Percentiles rank a stretch among this genome's conserved stretches.
These are phyloP conservation scores for Arvicanthis niloticus DNA, from an alignment of 2,113 vertebrate species.

Conservation along the genomic window DNA sequence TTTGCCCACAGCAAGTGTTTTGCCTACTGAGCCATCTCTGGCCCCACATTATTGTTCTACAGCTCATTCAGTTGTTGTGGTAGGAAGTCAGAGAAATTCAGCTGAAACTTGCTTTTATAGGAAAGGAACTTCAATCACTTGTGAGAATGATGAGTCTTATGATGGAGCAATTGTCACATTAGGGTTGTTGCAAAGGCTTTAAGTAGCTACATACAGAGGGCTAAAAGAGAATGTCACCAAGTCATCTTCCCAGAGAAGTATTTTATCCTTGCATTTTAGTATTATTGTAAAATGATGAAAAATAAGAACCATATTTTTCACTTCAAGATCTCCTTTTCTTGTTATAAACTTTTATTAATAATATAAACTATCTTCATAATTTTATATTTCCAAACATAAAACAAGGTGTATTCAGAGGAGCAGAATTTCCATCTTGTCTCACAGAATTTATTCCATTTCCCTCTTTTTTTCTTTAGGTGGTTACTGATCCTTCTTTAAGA, in stretches of 20 bases:
- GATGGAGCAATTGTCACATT: background rate
- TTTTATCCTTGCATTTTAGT: background rate
- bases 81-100: background rate
- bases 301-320: background rate
- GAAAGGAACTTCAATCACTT: background rate
- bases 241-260: background rate
- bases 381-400: slow-evolving; percentile 22
- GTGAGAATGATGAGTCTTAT: background rate
- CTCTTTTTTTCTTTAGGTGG: background rate
- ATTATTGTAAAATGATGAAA: background rate
- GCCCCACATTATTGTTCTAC: background rate
- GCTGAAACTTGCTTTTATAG: background rate
- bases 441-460: background rate
- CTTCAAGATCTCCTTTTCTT: background rate
- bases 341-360: background rate
- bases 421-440: background rate
- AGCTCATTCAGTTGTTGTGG: slow-evolving; percentile 17
- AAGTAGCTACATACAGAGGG: background rate
- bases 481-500: background rate
- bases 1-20: background rate
- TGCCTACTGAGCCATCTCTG: background rate
- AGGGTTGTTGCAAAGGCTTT: background rate
- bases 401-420: background rate
- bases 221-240: fast-evolving
- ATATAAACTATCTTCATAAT: background rate